Evolutionary conservation across 2,888 invertebrate species (phyloP).

Genomic region (Laothoe populi): DNA sequence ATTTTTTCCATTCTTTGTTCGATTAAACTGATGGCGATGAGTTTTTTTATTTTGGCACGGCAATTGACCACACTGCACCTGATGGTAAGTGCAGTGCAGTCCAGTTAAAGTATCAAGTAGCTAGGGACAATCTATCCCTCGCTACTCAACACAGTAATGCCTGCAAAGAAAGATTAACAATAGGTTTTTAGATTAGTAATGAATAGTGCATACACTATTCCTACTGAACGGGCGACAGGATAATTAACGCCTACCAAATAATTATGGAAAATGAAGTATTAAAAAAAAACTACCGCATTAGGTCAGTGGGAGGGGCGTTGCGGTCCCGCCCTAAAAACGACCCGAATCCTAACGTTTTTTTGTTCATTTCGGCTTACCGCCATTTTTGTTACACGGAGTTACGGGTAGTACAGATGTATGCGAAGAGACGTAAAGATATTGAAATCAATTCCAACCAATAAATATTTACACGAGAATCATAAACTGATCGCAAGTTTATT

Average conservation of each 20-base stretch:
- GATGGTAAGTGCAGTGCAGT: no score
- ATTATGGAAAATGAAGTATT: background rate
- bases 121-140: no score
- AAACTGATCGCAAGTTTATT: conserved; percentile 34
- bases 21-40: background rate
- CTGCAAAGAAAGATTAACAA: no score
- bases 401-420: background rate
- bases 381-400: background rate
- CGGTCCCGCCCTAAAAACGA: conserved; percentile 23
- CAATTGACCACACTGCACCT: no score
- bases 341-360: conserved; percentile 4
- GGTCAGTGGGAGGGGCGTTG: conserved; percentile 26
- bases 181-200: no score
- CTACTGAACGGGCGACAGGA: no score
- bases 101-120: no score
- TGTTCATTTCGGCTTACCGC: background rate
- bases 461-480: conserved; percentile 21
- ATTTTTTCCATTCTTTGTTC: background rate
- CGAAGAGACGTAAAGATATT: background rate
- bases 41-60: no score
- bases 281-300: conserved; percentile 1
- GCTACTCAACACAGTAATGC: no score
- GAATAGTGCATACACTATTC: no score
- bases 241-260: background rate
- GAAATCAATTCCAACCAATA: background rate